Percentiles rank a stretch among this genome's conserved stretches.
Conservation (phyloP, 2,113 vertebrate genomes). For the Orientallactaga bullata region DNA sequence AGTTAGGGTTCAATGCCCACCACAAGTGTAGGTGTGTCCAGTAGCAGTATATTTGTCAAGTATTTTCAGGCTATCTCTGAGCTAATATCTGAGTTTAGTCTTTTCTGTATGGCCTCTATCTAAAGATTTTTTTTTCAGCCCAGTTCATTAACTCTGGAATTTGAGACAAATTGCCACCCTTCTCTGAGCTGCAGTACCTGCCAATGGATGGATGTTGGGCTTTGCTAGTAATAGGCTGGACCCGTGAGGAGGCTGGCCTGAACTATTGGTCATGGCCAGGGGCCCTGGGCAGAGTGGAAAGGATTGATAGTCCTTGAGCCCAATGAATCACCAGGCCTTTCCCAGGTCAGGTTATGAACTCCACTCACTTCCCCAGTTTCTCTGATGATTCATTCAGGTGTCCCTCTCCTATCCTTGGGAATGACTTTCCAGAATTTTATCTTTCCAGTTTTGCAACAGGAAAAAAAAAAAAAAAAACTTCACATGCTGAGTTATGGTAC, state of each 20-base stretch:
- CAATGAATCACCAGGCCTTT: slow-evolving; percentile 13
- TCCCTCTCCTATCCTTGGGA: slow-evolving; percentile 50
- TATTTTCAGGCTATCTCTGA: slow-evolving; percentile 44
- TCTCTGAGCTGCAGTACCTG: slow-evolving; percentile 36
- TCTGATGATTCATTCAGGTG: slow-evolving; percentile 68
- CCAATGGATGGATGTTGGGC: no score
- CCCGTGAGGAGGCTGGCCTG: no score
- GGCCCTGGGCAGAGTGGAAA: slow-evolving; percentile 40
- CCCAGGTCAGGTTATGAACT: slow-evolving; percentile 47
- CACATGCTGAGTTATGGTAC: slow-evolving; percentile 54
- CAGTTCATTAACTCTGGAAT: slow-evolving; percentile 29
- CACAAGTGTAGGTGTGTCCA: neutral
- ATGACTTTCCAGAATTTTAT: slow-evolving; percentile 70
- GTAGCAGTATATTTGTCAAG: neutral
- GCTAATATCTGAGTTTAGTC: neutral
- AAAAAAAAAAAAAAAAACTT: slow-evolving; percentile 13
- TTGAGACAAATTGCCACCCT: slow-evolving; percentile 24
- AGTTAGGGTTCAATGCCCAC: neutral
- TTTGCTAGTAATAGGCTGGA: no score
- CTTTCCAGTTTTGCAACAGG: slow-evolving; percentile 61
- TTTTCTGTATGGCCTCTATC: neutral
- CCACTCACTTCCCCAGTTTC: slow-evolving; percentile 60
- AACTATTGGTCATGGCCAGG: no score
- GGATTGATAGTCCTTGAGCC: slow-evolving; percentile 28
- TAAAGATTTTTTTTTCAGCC: neutral